A percentile compares a stretch with the other conserved stretches of the same genome.
phyloP scores from a whole-genome alignment of 1,140 invertebrate genomes.

The Lasioglossum albipes region DNA sequence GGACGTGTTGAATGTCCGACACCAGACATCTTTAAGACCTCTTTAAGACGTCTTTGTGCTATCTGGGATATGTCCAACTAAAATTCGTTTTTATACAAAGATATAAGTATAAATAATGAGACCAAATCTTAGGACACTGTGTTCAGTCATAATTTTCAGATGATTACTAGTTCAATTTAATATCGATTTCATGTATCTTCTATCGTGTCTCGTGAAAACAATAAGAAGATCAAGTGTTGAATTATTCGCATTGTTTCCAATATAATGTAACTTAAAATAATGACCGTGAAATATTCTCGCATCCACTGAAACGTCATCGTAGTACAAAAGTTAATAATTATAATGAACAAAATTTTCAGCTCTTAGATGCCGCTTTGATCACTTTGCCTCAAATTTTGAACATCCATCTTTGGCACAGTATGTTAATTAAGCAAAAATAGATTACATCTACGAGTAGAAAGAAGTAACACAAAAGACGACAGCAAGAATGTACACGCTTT shows the following conservation, averaged over 20 bases:
- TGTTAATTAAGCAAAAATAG: constrained; percentile 62
- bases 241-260: background rate
- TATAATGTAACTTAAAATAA: constrained; percentile 26
- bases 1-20: too few relatives aligned
- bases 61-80: constrained; percentile 9
- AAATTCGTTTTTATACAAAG: background rate
- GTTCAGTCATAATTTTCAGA: constrained; percentile 13
- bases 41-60: too few relatives aligned
- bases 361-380: constrained; percentile 55
- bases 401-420: constrained; percentile 76
- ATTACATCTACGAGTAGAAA: constrained; percentile 51
- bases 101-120: constrained; percentile 22
- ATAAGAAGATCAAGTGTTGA: background rate
- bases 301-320: constrained; percentile 26
- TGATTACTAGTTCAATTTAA: constrained; percentile 32
- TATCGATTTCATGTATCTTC: constrained; percentile 18
- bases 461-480: constrained; percentile 39
- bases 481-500: constrained; percentile 40
- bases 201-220: constrained; percentile 8
- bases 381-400: constrained; percentile 72
- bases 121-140: constrained; percentile 43
- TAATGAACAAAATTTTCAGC: constrained; percentile 66
- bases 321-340: constrained; percentile 41
- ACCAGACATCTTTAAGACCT: too few relatives aligned
- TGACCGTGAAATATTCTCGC: constrained; percentile 31